Percentiles rank a stretch among this genome's conserved stretches.
These are phyloP conservation scores for Tamandua tetradactyla DNA, from an alignment of 2,797 vertebrate species.

Conservation along the genomic window DNA sequence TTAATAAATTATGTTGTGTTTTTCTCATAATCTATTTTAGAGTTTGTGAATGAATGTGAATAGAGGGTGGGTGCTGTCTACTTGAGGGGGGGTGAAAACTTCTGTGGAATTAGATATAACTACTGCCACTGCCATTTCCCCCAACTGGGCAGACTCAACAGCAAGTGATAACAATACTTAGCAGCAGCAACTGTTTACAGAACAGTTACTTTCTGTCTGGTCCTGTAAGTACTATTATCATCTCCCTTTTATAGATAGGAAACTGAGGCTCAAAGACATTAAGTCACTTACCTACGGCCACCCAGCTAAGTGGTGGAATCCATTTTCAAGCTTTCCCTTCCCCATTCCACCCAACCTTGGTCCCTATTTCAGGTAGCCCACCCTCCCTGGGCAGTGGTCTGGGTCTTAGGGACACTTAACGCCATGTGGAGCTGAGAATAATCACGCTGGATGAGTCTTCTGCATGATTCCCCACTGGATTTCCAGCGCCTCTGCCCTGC, in stretches of 20 bases:
- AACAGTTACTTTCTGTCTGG: neutral
- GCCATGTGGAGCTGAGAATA: neutral
- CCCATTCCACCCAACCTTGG: too few species aligned
- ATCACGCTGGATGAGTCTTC: neutral
- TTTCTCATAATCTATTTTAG: neutral
- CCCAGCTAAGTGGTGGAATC: neutral
- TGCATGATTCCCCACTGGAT: neutral
- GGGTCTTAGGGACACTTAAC: neutral
- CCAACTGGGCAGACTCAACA: neutral
- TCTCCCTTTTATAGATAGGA: neutral
- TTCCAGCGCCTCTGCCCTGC: neutral
- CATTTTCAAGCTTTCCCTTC: neutral
- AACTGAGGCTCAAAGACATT: neutral
- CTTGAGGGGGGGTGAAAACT: neutral
- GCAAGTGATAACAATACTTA: neutral
- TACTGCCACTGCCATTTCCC: neutral
- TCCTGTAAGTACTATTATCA: neutral
- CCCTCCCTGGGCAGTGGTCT: neutral
- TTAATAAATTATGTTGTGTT: constrained; percentile 77
- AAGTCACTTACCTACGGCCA: neutral
- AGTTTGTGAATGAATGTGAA: neutral
- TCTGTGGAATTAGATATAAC: neutral
- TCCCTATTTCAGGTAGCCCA: neutral
- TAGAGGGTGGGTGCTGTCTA: too few species aligned
- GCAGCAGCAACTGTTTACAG: neutral